Base-by-base conservation (phyloP, 1,140 invertebrate species). In the Cheumatopsyche charites region DNA sequence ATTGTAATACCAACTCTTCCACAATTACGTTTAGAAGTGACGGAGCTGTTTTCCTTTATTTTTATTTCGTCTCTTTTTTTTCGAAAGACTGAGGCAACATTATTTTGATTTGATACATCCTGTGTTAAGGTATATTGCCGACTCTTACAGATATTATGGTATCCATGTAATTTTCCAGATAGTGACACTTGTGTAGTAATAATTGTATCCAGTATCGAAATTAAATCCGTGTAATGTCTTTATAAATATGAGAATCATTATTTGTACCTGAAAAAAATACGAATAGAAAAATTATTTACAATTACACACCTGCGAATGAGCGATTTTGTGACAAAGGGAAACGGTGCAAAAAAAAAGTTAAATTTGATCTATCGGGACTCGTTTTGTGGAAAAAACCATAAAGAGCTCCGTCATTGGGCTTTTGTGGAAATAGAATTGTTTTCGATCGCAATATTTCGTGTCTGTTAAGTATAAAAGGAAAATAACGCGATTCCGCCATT, bases 101-200 rank as follows among this genome's bases (percentile, higher is more conserved):
- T 68, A 68, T 68, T 68, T 68, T 68, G 66, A 68, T 68, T 68
- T 68, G 66, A 68, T 68, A 68, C 66, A 68, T 68, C 66, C 66
- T 68, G 66, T 68, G 47, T 55, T 43, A 23, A 41, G 63, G 63
- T 15, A 13, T 58, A 58, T 19, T 11, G 41, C 62, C 21, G 19
- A 63, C 66, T 25, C 55, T 58, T 58, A 12, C 13, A 21, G 21
- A 58, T 36, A 36, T 36, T 36, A 36, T 36, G n/a, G 29, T 36
- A 36, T 36, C 29, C n/a, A 19, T 63, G 42, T 45, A 63, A 63
- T 42, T 42, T 63, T 63, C 26, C 42, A 42, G 42, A 41, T 41
- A 63, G 7, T 17, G 17, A n/a, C 36, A 62, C 15, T 41, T 63
- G 62, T 42, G 19, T 25, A 19, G 58, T n/a, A 29, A 62, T 52